These are phyloP conservation scores for Tyrophagus putrescentiae DNA, from an alignment of 1,140 invertebrate species.

Conservation along the genomic window DNA sequence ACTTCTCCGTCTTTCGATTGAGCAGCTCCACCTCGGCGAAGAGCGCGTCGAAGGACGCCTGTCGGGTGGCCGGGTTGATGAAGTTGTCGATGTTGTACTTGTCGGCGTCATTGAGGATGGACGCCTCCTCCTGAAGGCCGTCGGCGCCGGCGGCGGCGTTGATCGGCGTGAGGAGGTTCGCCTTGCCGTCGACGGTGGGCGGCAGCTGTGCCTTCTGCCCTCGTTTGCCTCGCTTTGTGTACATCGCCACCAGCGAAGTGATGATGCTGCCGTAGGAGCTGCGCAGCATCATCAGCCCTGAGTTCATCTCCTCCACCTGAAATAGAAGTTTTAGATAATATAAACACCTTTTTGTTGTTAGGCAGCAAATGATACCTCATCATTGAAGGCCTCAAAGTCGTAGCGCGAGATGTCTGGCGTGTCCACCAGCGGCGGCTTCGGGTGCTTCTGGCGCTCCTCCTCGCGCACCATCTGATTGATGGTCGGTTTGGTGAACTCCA, in stretches of 20 bases:
- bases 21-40: constrained; percentile 5
- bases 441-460: too few species aligned
- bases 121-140: background rate
- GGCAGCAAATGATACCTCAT: too few species aligned
- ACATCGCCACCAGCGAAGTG: constrained; percentile 11
- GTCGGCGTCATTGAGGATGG: background rate
- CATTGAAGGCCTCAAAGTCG: constrained; percentile 11
- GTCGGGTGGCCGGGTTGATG: constrained; percentile 4
- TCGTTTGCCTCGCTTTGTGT: background rate
- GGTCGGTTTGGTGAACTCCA: constrained; percentile 11
- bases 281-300: background rate
- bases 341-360: too few species aligned
- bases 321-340: background rate
- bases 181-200: background rate
- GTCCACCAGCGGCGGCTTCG: background rate
- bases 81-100: constrained; percentile 7
- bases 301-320: constrained; percentile 5
- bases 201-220: background rate
- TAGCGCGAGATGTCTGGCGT: background rate
- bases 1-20: constrained; percentile 1
- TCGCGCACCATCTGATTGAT: constrained; percentile 6
- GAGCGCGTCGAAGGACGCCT: background rate
- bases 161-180: constrained; percentile 2
- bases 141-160: background rate
- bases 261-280: constrained; percentile 14